Conservation (phyloP, 2,113 vertebrate genomes). For the Monarcha castaneiventris region DNA sequence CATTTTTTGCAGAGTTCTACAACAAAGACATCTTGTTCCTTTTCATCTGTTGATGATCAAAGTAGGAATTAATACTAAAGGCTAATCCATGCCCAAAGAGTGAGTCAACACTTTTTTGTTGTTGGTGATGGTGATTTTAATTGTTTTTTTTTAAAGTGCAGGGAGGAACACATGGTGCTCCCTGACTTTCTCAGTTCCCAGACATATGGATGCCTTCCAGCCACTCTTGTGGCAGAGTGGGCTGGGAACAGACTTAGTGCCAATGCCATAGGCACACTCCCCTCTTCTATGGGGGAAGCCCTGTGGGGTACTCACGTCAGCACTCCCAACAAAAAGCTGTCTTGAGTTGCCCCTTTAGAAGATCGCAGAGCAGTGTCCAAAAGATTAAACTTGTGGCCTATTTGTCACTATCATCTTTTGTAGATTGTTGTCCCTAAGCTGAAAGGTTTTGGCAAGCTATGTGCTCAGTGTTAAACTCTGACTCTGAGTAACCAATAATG, state of each 20-base stretch:
- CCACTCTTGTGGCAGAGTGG: not conserved
- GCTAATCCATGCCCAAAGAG: not conserved
- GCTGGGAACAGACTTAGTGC: not conserved
- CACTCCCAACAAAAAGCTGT: not conserved
- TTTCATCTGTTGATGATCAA: not conserved
- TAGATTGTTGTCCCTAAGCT: not conserved
- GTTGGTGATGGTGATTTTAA: not conserved
- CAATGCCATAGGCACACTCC: not conserved
- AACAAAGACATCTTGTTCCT: not conserved
- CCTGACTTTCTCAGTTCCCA: not conserved
- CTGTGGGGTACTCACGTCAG: not conserved
- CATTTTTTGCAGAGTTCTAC: not conserved
- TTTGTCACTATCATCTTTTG: not conserved
- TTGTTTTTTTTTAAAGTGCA: not conserved
- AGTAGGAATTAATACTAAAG: not conserved
- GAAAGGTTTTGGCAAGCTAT: conserved; percentile 1
- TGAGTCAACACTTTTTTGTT: not conserved
- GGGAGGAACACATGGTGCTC: not conserved
- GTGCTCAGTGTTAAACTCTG: not conserved
- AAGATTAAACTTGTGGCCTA: not conserved
- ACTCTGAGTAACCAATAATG: not conserved
- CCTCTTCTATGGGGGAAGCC: not conserved
- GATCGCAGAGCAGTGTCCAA: not conserved
- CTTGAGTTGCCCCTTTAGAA: not conserved
- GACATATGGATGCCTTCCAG: not conserved